These are phyloP conservation scores for Amphipyra tragopoginis DNA, from an alignment of 2,888 invertebrate species.

Conservation along the genomic window DNA sequence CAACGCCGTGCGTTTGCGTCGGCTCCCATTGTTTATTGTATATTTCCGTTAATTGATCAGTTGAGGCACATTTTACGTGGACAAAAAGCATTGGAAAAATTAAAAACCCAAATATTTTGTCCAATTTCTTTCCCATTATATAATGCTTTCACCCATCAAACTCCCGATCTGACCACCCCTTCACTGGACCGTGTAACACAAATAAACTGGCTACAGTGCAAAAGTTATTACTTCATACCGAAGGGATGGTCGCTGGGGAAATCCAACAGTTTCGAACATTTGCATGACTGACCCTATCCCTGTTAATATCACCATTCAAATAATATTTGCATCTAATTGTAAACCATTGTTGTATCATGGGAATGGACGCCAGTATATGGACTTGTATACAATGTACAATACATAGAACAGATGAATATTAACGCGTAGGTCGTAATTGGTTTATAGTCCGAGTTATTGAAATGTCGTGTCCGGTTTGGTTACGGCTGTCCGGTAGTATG, in stretches of 20 bases:
- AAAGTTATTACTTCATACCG: conserved; percentile 76
- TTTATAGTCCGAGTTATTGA: conserved; percentile 48
- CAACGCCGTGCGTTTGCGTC: no score
- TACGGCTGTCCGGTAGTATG: conserved; percentile 17
- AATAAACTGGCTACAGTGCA: conserved; percentile 53
- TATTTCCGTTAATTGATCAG: no score
- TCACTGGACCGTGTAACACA: conserved; percentile 55
- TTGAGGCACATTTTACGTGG: no score
- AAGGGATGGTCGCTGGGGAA: conserved; percentile 83
- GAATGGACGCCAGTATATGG: conserved; percentile 69
- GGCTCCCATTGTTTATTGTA: no score
- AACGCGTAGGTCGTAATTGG: conserved; percentile 48
- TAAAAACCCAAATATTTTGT: not conserved
- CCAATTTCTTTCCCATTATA: conserved; percentile 4
- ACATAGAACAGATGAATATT: conserved; percentile 45
- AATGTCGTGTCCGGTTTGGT: conserved; percentile 49
- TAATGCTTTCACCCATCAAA: conserved; percentile 21
- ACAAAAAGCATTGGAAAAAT: no score
- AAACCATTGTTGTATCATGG: conserved; percentile 84
- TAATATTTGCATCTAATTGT: conserved; percentile 88
- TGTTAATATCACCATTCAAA: conserved; percentile 78
- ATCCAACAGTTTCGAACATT: conserved; percentile 78
- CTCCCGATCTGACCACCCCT: conserved; percentile 43
- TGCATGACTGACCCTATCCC: conserved; percentile 82
- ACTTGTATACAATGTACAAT: conserved; percentile 37